Evolutionary conservation across 2,797 vertebrate species (phyloP), one percentile per base, ranked within the genome.

Genomic region (Sebastes miniatus): DNA sequence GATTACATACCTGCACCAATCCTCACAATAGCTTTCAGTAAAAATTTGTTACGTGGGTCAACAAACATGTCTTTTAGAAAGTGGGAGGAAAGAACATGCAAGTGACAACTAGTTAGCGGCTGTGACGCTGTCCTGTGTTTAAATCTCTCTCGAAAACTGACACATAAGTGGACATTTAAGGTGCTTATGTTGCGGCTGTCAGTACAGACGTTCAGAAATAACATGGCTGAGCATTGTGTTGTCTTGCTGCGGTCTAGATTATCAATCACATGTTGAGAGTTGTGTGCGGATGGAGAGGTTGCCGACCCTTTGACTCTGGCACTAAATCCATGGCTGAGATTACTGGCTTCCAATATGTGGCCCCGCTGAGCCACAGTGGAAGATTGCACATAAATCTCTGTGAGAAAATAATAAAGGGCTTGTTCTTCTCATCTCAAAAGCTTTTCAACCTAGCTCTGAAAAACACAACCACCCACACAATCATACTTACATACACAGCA

Each of bases 361-460:
- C 71, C 68, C 67, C 2, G 63, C 84, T 83, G 87, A 88, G 84
- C 78, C 83, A 63, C 82, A 62, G 88, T 36, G 32, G 83, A 92
- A 92, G 85, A 92, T 89, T 89, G 89, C 77, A 86, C 88, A 91
- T 91, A 90, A 90, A 92, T 93, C 89, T 87, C 79, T 77, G 77
- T 57, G 71, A 87, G 87, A 76, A 87, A 91, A 91, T 88, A 91
- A 91, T 88, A 88, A 89, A 87, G 70, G 24, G 67, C 78, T 86
- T 81, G 80, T 85, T 84, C 79, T 66, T 81, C 72, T 77, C 73
- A 18, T 83, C 86, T 77, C 56, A 65, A 29, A 88, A 50, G 89
- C 87, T 86, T 89, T 90, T 85, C 83, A 84, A 90, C 80, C 65
- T 43, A 74, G 74, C 52, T 22, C 58, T 58, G 34, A 64, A 88